These are phyloP conservation scores for Sialia sialis DNA, from an alignment of 2,113 vertebrate genomes.

Conservation along the genomic window DNA sequence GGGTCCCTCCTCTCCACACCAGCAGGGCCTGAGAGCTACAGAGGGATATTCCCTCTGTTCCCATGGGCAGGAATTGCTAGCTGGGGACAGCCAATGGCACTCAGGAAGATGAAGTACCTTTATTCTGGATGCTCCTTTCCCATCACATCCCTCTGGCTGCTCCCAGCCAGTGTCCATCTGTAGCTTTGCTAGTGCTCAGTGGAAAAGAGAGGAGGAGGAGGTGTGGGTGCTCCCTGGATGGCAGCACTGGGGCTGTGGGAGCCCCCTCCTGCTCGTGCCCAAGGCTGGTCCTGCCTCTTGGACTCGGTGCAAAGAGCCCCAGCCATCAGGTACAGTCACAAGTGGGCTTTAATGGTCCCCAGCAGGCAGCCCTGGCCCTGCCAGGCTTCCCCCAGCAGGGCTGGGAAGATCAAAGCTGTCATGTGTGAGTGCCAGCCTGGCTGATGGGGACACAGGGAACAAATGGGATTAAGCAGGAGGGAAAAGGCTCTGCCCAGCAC, in stretches of 20 bases:
- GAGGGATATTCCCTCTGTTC: neutral
- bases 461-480: neutral
- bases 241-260: neutral
- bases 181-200: neutral
- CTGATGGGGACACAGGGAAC: neutral
- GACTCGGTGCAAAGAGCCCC: neutral
- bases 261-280: neutral
- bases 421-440: neutral
- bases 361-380: neutral
- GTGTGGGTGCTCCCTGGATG: neutral
- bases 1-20: neutral
- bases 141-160: neutral
- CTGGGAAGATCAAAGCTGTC: constrained; percentile 2
- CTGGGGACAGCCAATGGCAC: neutral
- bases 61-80: neutral
- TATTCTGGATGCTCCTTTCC: neutral
- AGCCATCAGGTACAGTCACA: neutral
- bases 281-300: neutral
- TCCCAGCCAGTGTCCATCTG: neutral
- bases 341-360: constrained; percentile 24
- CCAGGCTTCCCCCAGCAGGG: neutral
- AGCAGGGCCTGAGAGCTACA: neutral
- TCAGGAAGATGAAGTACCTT: neutral
- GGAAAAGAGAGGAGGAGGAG: neutral
- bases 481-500: neutral